Evolutionary conservation across 2,888 invertebrate genomes (phyloP).

Genomic region (Psococerastis gibbosa): DNA sequence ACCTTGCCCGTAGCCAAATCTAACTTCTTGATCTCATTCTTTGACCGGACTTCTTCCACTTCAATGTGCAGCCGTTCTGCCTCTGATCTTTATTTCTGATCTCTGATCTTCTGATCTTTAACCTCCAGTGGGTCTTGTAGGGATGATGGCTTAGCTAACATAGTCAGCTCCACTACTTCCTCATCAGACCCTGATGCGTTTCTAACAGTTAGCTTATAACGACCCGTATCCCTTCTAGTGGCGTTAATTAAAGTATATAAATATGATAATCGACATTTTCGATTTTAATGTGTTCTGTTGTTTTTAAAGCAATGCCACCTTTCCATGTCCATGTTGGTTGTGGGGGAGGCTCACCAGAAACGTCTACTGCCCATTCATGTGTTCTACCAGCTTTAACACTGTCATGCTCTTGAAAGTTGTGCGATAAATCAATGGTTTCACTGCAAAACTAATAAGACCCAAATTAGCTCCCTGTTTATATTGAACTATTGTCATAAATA

Average conservation of each 20-base stretch:
- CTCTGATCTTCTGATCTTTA: constrained; percentile 57
- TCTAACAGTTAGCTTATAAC: constrained; percentile 67
- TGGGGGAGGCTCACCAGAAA: constrained; percentile 87
- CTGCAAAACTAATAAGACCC: too few relatives aligned
- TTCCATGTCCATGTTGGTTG: constrained; percentile 76
- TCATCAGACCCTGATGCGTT: constrained; percentile 70
- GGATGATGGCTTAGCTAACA: constrained; percentile 58
- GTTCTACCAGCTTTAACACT: constrained; percentile 83
- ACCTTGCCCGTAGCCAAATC: constrained; percentile 63
- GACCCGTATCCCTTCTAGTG: constrained; percentile 67
- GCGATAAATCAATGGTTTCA: constrained; percentile 75
- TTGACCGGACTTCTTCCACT: constrained; percentile 89
- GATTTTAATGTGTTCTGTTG: constrained; percentile 69
- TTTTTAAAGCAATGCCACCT: constrained; percentile 59
- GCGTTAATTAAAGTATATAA: constrained; percentile 63
- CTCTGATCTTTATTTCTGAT: too few relatives aligned
- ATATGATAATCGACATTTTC: constrained; percentile 79
- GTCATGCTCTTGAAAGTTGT: constrained; percentile 73
- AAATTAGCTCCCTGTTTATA: too few relatives aligned
- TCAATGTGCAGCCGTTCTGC: constrained; percentile 71
- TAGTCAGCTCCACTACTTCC: constrained; percentile 71
- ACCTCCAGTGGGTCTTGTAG: constrained; percentile 86
- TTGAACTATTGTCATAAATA: too few relatives aligned
- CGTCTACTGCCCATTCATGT: constrained; percentile 87
- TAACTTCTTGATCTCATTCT: constrained; percentile 85